phyloP scores from a whole-genome alignment of 2,113 vertebrate genomes.

The Gymnobelideus leadbeateri region DNA sequence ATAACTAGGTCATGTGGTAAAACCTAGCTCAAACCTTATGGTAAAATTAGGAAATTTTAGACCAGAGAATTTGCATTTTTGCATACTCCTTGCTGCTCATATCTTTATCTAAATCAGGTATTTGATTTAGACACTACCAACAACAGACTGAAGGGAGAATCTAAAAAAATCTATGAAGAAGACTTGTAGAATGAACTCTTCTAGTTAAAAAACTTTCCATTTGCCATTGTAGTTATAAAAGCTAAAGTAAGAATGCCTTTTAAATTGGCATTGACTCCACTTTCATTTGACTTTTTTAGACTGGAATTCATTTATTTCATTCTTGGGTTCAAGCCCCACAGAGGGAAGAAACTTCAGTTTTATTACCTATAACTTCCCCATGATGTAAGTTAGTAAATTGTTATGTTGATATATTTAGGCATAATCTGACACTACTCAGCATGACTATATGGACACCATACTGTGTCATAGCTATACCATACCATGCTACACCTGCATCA shows the following conservation, averaged over 20 bases:
- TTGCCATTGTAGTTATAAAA: neutral
- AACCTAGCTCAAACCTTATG: neutral
- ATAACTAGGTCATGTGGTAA: neutral
- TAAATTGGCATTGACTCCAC: too few relatives aligned
- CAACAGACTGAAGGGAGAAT: neutral
- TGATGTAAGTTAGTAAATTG: neutral
- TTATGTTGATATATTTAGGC: neutral
- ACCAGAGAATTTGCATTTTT: neutral
- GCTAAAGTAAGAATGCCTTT: too few relatives aligned
- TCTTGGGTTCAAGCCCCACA: neutral
- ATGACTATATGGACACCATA: neutral
- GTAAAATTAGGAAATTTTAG: neutral
- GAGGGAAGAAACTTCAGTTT: neutral
- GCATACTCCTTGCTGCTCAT: neutral
- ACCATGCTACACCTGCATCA: neutral
- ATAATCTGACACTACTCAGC: neutral
- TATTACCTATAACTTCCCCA: neutral
- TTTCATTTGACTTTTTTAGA: too few relatives aligned
- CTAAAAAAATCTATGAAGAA: neutral
- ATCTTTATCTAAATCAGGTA: too few relatives aligned
- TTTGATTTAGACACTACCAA: too few relatives aligned
- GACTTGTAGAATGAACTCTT: neutral
- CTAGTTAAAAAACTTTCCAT: neutral
- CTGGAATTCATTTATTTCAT: too few relatives aligned
- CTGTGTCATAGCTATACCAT: neutral